These are phyloP conservation scores for Motacilla alba DNA, from an alignment of 2,113 vertebrate species.

Conservation along the genomic window DNA sequence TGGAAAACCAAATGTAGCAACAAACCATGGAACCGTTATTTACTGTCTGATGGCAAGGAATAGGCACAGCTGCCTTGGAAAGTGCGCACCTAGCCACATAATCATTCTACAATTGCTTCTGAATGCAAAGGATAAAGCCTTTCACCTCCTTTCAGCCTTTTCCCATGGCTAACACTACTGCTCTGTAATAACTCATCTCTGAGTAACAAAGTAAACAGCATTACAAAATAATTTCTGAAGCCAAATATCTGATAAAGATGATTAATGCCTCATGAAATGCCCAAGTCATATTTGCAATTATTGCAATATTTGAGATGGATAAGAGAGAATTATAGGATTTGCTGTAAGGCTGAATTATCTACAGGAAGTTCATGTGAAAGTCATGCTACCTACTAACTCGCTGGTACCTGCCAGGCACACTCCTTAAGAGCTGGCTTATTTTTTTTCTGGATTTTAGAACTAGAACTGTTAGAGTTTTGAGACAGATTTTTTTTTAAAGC, in stretches of 20 bases:
- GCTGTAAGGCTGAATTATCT: conserved; percentile 33
- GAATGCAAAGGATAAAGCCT: conserved; percentile 13
- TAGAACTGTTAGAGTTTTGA: not conserved
- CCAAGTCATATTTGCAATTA: conserved; percentile 54
- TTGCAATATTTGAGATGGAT: conserved; percentile 62
- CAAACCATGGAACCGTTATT: not conserved
- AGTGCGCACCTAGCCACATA: conserved; percentile 4
- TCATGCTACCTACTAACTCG: not conserved
- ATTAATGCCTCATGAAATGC: conserved; percentile 51
- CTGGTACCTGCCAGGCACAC: not conserved
- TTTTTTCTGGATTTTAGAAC: not conserved
- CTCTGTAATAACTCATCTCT: conserved; percentile 35
- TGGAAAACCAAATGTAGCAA: not conserved
- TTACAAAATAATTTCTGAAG: conserved; percentile 61
- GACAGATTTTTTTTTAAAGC: not conserved
- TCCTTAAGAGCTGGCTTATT: not conserved
- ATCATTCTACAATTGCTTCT: not conserved
- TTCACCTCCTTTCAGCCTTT: conserved; percentile 36
- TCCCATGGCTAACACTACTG: not conserved
- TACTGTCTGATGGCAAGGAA: not conserved
- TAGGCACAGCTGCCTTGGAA: not conserved
- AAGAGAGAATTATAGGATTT: conserved; percentile 57
- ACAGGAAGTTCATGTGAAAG: conserved; percentile 59
- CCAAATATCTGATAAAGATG: conserved; percentile 61
- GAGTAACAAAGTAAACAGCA: conserved; percentile 63